Conservation (phyloP, 1,140 invertebrate species). For the Manduca sexta region DNA sequence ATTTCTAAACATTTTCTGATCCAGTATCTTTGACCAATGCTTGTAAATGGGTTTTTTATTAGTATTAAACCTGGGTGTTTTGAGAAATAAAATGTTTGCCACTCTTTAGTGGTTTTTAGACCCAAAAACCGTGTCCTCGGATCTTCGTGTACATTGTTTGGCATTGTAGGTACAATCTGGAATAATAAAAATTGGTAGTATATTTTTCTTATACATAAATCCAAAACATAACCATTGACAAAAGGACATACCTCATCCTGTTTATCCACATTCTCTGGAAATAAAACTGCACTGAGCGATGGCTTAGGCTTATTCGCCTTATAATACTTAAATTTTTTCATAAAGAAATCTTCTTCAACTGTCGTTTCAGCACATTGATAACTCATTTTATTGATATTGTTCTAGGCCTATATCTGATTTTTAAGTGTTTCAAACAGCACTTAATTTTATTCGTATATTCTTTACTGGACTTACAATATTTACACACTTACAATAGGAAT, state of each 20-base stretch:
- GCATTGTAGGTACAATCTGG: slow-evolving; percentile 17
- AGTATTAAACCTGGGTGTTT: slow-evolving; percentile 81
- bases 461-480: too few relatives aligned
- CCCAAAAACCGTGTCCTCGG: slow-evolving; percentile 52
- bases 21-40: slow-evolving; percentile 86
- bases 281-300: slow-evolving; percentile 38
- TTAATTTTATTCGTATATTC: too few relatives aligned
- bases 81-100: slow-evolving; percentile 75
- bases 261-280: slow-evolving; percentile 12
- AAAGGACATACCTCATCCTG: background rate
- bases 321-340: slow-evolving; percentile 63
- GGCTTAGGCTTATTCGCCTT: slow-evolving; percentile 53
- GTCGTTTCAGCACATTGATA: slow-evolving; percentile 1
- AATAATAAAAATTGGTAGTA: slow-evolving; percentile 8
- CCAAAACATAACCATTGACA: background rate
- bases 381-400: too few relatives aligned
- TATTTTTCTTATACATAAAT: background rate
- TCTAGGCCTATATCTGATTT: too few relatives aligned
- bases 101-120: slow-evolving; percentile 68
- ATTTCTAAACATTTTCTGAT: slow-evolving; percentile 83
- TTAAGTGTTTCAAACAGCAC: too few relatives aligned
- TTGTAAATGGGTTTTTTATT: slow-evolving; percentile 89
- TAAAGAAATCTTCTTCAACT: slow-evolving; percentile 40
- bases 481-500: too few relatives aligned
- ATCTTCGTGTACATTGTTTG: slow-evolving; percentile 17